A percentile compares a stretch with the other conserved stretches of the same genome.
phyloP scores from a whole-genome alignment of 2,113 vertebrate genomes.

The Aptenodytes patagonicus region DNA sequence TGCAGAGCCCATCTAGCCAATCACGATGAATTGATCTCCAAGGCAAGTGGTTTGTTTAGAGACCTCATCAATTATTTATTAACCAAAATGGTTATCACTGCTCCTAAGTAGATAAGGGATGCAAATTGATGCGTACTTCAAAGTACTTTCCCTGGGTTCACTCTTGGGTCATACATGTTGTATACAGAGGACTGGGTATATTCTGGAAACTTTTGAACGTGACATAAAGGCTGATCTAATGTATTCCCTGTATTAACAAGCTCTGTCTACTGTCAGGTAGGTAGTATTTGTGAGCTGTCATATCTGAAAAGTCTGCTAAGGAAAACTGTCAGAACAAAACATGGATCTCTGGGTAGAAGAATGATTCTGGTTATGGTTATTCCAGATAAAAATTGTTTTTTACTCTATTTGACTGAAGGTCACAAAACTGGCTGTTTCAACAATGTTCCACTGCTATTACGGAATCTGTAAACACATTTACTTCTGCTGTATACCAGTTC shows the following conservation, averaged over 20 bases:
- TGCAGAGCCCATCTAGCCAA: conserved; percentile 98
- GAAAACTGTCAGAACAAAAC: background rate
- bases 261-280: background rate
- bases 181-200: background rate
- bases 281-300: background rate
- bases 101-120: conserved; percentile 13
- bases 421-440: background rate
- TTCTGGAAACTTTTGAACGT: background rate
- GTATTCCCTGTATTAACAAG: background rate
- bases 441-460: background rate
- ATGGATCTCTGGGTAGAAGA: background rate
- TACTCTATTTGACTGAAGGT: background rate
- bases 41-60: conserved; percentile 72
- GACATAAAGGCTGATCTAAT: background rate
- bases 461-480: background rate
- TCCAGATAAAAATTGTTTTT: background rate
- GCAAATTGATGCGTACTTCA: background rate
- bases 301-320: background rate
- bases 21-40: conserved; percentile 96
- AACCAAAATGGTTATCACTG: background rate
- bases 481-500: background rate
- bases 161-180: background rate
- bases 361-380: background rate
- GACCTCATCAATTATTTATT: background rate
- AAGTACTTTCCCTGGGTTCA: background rate